Percentiles rank a stretch among this genome's conserved stretches.
phyloP scores from a whole-genome alignment of 1,140 invertebrate genomes.

The Heliconius congener region DNA sequence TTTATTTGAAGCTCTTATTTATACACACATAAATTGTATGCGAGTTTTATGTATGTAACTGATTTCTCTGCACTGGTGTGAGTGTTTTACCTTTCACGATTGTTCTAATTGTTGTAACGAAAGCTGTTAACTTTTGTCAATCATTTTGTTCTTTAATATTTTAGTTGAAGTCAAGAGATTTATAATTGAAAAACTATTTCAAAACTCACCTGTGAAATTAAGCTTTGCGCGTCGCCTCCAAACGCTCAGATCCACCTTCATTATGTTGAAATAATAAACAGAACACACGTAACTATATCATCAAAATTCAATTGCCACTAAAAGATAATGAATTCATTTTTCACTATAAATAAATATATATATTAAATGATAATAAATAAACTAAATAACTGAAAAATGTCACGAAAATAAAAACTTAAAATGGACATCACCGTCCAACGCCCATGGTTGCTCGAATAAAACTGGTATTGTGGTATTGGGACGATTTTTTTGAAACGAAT shows the following conservation, averaged over 20 bases:
- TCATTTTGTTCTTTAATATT: background rate
- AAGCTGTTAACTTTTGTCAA: slow-evolving; percentile 1
- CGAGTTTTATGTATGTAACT: slow-evolving; percentile 2
- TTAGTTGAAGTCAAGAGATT: background rate
- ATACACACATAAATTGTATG: background rate
- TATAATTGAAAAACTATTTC: slow-evolving; percentile 23
- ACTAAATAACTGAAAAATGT: slow-evolving; percentile 53
- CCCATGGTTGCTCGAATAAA: slow-evolving; percentile 45
- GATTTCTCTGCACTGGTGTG: slow-evolving; percentile 30
- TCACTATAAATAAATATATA: slow-evolving; percentile 48
- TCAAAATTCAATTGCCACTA: slow-evolving; percentile 46
- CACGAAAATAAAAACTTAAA: slow-evolving; percentile 65
- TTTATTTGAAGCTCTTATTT: background rate
- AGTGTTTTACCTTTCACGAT: slow-evolving; percentile 33
- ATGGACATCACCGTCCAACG: slow-evolving; percentile 51
- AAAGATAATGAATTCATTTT: slow-evolving; percentile 58
- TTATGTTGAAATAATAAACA: slow-evolving; percentile 68
- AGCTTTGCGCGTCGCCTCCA: slow-evolving; percentile 64
- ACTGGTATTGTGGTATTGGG: slow-evolving; percentile 13
- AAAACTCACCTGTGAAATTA: slow-evolving; percentile 60
- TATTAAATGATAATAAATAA: slow-evolving; percentile 55
- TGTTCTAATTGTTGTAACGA: slow-evolving; percentile 12
- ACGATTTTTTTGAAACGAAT: slow-evolving; percentile 26
- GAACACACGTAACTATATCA: slow-evolving; percentile 59
- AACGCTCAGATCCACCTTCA: slow-evolving; percentile 68